Percentiles rank a stretch among this genome's conserved stretches.
These are phyloP conservation scores for Harpegnathos saltator DNA, from an alignment of 1,140 invertebrate genomes.

Conservation along the genomic window DNA sequence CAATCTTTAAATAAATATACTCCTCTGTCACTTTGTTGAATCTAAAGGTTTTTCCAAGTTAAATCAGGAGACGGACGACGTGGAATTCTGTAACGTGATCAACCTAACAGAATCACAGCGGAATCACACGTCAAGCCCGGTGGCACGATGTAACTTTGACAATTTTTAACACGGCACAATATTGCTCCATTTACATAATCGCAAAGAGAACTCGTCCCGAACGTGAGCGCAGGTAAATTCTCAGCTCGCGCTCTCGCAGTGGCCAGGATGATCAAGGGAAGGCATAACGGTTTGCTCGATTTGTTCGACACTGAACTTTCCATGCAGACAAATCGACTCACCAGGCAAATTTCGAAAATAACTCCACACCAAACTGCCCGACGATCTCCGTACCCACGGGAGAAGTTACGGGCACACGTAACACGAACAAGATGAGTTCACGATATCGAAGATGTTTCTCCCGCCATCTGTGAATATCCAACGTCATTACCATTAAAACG, in stretches of 20 bases:
- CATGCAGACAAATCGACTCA: conserved; percentile 1
- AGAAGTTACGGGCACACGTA: conserved; percentile 23
- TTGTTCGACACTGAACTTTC: neutral
- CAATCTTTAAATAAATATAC: neutral
- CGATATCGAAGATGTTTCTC: neutral
- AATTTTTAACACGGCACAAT: conserved; percentile 34
- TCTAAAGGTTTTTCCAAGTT: neutral
- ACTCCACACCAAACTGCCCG: neutral
- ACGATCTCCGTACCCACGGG: neutral
- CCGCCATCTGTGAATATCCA: neutral
- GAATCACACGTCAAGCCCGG: neutral
- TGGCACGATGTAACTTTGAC: neutral
- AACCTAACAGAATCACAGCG: neutral
- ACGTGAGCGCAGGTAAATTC: neutral
- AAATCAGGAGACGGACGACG: neutral
- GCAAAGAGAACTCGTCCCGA: neutral
- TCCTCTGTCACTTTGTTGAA: neutral
- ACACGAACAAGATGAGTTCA: neutral
- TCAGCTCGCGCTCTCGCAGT: neutral
- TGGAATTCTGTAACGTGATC: neutral
- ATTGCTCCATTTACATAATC: conserved; percentile 68
- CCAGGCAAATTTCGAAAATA: conserved; percentile 13
- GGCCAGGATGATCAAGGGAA: neutral
- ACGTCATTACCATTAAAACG: neutral
- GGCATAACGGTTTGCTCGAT: neutral